Conservation (phyloP, 92 coral and sea anemone genomes). For the Chrysogorgia sp. region DNA sequence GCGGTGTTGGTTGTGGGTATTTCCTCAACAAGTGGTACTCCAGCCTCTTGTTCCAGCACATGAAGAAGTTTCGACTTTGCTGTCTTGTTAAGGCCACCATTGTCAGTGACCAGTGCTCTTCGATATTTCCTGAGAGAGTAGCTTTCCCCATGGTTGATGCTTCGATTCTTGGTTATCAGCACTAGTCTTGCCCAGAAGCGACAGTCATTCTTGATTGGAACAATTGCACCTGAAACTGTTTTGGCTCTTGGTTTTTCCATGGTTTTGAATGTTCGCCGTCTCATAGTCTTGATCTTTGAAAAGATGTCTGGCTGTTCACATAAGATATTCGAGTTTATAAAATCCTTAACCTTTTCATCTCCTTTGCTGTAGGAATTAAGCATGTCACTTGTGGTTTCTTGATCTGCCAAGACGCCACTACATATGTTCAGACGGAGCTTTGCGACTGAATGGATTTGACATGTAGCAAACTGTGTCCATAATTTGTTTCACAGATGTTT, state of each 20-base stretch:
- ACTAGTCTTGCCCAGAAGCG: slow-evolving; percentile 32
- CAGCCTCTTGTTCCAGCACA: slow-evolving; percentile 7
- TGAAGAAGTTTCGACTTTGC: slow-evolving; percentile 24
- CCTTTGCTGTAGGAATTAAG: neutral
- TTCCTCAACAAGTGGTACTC: neutral
- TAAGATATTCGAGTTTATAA: neutral
- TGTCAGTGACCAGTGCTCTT: slow-evolving; percentile 15
- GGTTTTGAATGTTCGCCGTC: neutral
- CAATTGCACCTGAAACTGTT: slow-evolving; percentile 5
- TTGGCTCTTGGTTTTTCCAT: slow-evolving; percentile 15
- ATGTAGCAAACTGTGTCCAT: slow-evolving; percentile 1
- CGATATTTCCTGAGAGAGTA: slow-evolving; percentile 12
- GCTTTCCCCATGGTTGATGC: slow-evolving; percentile 26
- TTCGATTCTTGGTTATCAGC: slow-evolving; percentile 14
- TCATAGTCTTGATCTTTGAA: slow-evolving; percentile 12
- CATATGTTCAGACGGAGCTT: slow-evolving; percentile 21
- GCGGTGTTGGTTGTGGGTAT: neutral
- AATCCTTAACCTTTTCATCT: slow-evolving; percentile 1
- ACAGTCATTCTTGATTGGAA: slow-evolving; percentile 26
- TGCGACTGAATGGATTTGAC: slow-evolving; percentile 18
- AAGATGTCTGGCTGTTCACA: slow-evolving; percentile 26
- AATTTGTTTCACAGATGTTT: neutral
- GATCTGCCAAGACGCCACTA: slow-evolving; percentile 20
- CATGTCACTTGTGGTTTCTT: neutral
- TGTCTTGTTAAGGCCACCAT: slow-evolving; percentile 9